phyloP scores from a whole-genome alignment of 2,888 invertebrate species.

The Limnephilus lunatus region DNA sequence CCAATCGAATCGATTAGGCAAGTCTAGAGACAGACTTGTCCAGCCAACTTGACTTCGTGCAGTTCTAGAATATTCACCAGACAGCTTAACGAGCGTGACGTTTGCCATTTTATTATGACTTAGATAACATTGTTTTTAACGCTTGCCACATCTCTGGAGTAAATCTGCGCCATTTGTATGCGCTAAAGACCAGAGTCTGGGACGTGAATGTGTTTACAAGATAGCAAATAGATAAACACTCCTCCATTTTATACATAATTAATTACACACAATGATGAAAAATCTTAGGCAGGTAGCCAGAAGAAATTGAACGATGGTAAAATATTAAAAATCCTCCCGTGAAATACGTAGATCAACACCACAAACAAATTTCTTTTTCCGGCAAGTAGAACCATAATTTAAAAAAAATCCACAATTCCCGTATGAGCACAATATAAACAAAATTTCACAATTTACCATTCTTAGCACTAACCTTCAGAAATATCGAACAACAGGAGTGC shows the following conservation, averaged over 20 bases:
- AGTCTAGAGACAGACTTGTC: not conserved
- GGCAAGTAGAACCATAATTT: too few relatives aligned
- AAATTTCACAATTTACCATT: too few relatives aligned
- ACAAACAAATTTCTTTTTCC: not conserved
- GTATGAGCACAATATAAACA: too few relatives aligned
- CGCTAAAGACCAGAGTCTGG: not conserved
- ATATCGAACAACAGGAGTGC: too few relatives aligned
- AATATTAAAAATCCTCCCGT: not conserved
- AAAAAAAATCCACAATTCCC: too few relatives aligned
- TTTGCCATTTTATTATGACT: slow-evolving; percentile 18
- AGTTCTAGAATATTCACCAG: not conserved
- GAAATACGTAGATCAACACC: not conserved
- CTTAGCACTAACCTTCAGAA: too few relatives aligned
- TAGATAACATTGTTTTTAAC: slow-evolving; percentile 15
- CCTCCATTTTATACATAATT: not conserved
- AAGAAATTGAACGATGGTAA: not conserved
- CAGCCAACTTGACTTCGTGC: slow-evolving; percentile 6
- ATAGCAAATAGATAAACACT: not conserved
- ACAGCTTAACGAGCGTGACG: slow-evolving; percentile 9
- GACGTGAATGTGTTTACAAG: not conserved
- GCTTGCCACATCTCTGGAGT: not conserved
- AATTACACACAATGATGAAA: not conserved
- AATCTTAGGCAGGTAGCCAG: not conserved
- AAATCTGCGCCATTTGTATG: not conserved
- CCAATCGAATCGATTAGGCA: slow-evolving; percentile 4